Evolutionary conservation across 2,797 vertebrate genomes (phyloP), one percentile per base, ranked within the genome.

Genomic region (Ara ararauna): DNA sequence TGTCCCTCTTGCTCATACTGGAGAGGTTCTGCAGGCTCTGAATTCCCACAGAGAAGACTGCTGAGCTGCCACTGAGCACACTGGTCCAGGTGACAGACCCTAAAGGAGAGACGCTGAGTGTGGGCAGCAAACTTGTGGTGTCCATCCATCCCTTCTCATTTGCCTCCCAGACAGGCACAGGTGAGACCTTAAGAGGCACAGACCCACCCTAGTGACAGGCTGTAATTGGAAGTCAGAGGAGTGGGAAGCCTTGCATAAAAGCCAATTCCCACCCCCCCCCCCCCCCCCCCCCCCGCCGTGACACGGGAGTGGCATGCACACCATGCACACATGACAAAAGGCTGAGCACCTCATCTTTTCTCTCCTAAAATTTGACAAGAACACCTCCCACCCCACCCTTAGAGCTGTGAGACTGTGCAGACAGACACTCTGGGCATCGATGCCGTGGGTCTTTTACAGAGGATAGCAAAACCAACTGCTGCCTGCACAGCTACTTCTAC

Each of bases 11-110:
- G 72, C 29, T 95, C 84, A 97, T 91, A 62, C 21, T 56, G 29
- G n/a, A 73, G 79, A 94, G 36, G 84, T 40, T 14, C n/a, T 94
- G 87, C 73, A 93, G 93, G 36, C 61, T 94, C 60, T 91, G 92
- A 77, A 70, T 85, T 83, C 80, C 86, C 87, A 97, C 15, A 62
- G 95, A 45, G 82, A 97, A 96, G 13, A 70, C 64, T 47, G 92
- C 93, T 34, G 94, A 94, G 68, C 87, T 38, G 0, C 96, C 96
- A 0, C 85, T 91, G 44, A 95, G 72, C 2, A 29, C 96, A n/a
- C 65, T 1, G 0, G 38, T 86, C 36, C 17, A 6, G 79, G 26
- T 5, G 56, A 16, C 54, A 72, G 62, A 87, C 66, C 73, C 88
- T 93, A 71, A 96, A 95, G 40, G 40, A 96, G 48, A 95, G 22